Percentiles rank a stretch among this genome's conserved stretches.
phyloP scores from a whole-genome alignment of 2,888 invertebrate genomes.

The Stenodema calcarata region DNA sequence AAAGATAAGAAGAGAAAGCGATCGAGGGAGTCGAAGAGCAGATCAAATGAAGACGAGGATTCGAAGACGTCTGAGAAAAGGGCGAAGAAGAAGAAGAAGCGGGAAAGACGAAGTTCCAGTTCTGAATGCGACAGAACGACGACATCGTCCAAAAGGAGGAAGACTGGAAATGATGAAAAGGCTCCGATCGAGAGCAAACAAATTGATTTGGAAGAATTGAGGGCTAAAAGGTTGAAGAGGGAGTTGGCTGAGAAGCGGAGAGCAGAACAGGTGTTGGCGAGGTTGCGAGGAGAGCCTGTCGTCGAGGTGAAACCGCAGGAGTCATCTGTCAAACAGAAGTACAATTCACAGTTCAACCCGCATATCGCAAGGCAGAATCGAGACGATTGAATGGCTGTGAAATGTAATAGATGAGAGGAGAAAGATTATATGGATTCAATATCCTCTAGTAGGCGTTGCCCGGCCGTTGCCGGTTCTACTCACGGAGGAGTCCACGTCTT shows the following conservation, averaged over 20 bases:
- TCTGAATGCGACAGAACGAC: not conserved
- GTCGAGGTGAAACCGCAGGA: constrained; percentile 60
- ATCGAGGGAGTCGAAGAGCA: constrained; percentile 54
- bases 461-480: too few species aligned
- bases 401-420: too few species aligned
- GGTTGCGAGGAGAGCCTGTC: constrained; percentile 66
- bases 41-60: not conserved
- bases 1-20: constrained; percentile 60
- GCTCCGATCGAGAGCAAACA: not conserved
- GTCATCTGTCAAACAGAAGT: constrained; percentile 72
- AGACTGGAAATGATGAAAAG: not conserved
- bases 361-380: constrained; percentile 82
- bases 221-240: constrained; percentile 79
- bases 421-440: too few species aligned
- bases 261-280: constrained; percentile 75
- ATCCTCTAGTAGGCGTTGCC: too few species aligned
- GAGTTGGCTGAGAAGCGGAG: constrained; percentile 79
- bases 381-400: constrained; percentile 9
- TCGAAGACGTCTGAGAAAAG: not conserved
- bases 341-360: constrained; percentile 97
- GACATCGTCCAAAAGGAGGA: not conserved
- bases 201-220: constrained; percentile 68
- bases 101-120: not conserved
- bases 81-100: constrained; percentile 60
- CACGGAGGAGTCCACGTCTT: too few species aligned